phyloP scores from a whole-genome alignment of 2,113 vertebrate species.

The Barbus barbus region DNA sequence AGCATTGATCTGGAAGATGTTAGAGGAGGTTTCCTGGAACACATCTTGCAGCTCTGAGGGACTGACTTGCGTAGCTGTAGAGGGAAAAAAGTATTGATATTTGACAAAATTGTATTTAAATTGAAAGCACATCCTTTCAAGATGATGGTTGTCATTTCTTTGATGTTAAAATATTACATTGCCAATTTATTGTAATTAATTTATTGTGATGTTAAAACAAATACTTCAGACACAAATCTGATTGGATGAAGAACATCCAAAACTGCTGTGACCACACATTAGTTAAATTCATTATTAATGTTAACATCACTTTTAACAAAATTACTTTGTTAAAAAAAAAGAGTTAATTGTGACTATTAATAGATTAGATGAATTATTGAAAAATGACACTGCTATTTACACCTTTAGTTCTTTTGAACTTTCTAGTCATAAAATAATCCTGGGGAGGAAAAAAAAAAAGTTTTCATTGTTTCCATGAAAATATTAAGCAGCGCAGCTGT shows the following conservation, averaged over 20 bases:
- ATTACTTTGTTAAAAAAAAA: background rate
- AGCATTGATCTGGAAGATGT: conserved; percentile 84
- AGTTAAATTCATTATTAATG: background rate
- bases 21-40: conserved; percentile 86
- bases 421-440: too few relatives aligned
- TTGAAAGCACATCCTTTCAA: background rate
- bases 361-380: background rate
- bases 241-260: background rate
- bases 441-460: too few relatives aligned
- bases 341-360: background rate
- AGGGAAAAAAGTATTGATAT: conserved; percentile 31
- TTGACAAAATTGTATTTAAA: background rate
- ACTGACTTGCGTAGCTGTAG: conserved; percentile 84
- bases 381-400: background rate
- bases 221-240: background rate
- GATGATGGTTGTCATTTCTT: background rate
- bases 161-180: background rate
- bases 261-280: background rate
- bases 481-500: background rate
- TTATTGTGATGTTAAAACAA: background rate
- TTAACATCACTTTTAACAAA: background rate
- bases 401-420: background rate
- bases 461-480: background rate
- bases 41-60: conserved; percentile 84
- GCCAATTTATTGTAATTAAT: background rate